Evolutionary conservation across 2,888 invertebrate genomes (phyloP).

Genomic region (Caprella mutica): DNA sequence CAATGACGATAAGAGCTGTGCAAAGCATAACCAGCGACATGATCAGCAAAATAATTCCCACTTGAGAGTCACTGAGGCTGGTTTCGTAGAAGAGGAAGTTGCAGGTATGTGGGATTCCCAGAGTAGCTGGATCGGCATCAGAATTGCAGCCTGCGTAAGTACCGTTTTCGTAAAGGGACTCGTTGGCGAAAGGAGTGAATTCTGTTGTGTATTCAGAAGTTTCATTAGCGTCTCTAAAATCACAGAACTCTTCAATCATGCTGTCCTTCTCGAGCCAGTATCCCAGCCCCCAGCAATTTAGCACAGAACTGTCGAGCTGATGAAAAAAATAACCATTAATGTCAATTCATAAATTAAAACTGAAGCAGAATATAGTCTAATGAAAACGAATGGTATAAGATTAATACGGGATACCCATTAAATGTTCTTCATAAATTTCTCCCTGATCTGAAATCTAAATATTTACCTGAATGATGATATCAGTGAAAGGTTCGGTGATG

Average conservation of each 20-base stretch:
- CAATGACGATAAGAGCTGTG: conserved; percentile 45
- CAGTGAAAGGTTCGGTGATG: conserved; percentile 43
- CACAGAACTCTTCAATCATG: conserved; percentile 39
- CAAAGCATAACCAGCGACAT: conserved; percentile 43
- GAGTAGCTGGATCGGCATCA: neutral
- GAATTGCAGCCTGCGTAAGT: too few species aligned
- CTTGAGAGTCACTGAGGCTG: conserved; percentile 39
- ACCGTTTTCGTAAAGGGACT: too few species aligned
- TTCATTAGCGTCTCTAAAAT: neutral
- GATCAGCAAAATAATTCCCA: conserved; percentile 44
- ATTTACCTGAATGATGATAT: conserved; percentile 40
- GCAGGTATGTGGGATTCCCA: conserved; percentile 10
- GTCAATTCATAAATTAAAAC: too few species aligned
- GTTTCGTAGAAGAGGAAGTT: conserved; percentile 27
- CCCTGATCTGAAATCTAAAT: too few species aligned
- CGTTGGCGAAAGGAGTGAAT: too few species aligned
- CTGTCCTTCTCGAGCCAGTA: conserved; percentile 36
- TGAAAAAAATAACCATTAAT: too few species aligned
- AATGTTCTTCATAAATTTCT: too few species aligned
- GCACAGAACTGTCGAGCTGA: conserved; percentile 42
- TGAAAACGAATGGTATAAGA: too few species aligned
- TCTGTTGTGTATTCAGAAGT: too few species aligned
- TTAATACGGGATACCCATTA: too few species aligned
- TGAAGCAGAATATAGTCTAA: too few species aligned
- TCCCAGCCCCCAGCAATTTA: conserved; percentile 40